Evolutionary conservation across 2,797 vertebrate species (phyloP), one percentile per base, ranked within the genome.

Genomic region (Naso thynnoides): DNA sequence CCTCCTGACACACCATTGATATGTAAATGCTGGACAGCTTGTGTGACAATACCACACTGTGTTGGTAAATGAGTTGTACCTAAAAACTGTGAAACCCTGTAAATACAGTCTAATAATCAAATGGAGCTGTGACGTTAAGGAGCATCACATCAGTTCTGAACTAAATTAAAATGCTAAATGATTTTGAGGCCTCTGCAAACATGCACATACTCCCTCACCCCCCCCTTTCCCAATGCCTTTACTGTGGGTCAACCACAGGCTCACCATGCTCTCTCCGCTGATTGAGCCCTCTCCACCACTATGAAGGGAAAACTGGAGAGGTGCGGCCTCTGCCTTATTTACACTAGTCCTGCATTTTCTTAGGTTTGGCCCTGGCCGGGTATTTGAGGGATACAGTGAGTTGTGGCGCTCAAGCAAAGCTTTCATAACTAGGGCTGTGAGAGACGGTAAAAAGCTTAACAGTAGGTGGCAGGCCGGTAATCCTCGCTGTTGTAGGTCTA

Each of bases 281-380:
- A 91, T 86, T 78, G 78, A 86, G 86, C 82, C 72, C 73, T 83
- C 77, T 83, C 79, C 83, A 86, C 88, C 91, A 75, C 91, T 66
- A 78, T 76, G 87, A 90, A 79, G 75, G 82, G 79, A 83, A 85
- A 89, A 84, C 86, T 82, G 79, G 83, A 88, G 86, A 92, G 83
- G 81, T 89, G 89, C 81, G 77, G 89, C 90, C 90, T 89, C 78
- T 64, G 82, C 81, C 83, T 82, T 83, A 83, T 91, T 91, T 90
- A 84, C 89, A 85, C 87, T 88, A 78, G 79, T 61, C 84, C 79
- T 65, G 78, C 73, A 84, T 90, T 91, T 91, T 86, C 81, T 91
- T 89, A 88, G 81, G 82, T 85, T 88, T 89, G 83, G 86, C 89
- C 85, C 63, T n/a, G 70, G 67, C 39, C 21, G 38, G 14, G 47